Evolutionary conservation across 2,797 vertebrate species (phyloP), one percentile per base, ranked within the genome.

Genomic region (Orestias chungarensis): DNA sequence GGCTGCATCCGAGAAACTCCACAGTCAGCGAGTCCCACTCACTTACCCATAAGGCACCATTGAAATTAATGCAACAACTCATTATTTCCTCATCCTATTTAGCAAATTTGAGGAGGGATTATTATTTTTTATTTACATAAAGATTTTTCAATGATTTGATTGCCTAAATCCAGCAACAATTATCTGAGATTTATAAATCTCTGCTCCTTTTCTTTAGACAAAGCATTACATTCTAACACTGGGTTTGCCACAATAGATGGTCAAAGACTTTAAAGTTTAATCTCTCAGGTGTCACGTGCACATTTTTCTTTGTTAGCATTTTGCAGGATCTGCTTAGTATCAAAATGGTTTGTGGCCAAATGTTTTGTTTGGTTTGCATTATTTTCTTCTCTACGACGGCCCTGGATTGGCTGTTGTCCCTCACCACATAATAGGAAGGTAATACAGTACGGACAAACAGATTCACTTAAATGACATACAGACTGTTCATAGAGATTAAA

Each of bases 321-420:
- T n/a, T n/a, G n/a, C n/a, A n/a, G n/a, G n/a, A n/a, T n/a, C n/a
- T n/a, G n/a, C n/a, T n/a, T n/a, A n/a, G n/a, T n/a, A n/a, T n/a
- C n/a, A n/a, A n/a, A n/a, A n/a, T 8, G 10, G 49, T 27, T 52
- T 52, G n/a, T n/a, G n/a, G 49, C 27, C n/a, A 25, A 52, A 52
- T 12, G n/a, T 25, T 50, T 23, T 50, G n/a, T 27, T 52, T 61
- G n/a, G n/a, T 11, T 2, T 17, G 18, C 29, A 33, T 12, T 18
- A 59, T 59, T 59, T 59, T 80, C 87, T 87, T 87, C 71, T 38
- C 80, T 20, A 35, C 64, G 57, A 73, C 27, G 67, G 20, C 59
- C 68, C 61, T 46, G 43, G 66, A 57, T 29, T 46, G 59, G 74
- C 42, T n/a, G 65, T n/a, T 2, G 27, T 62, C 73, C 27, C 38